phyloP scores from a whole-genome alignment of 2,113 vertebrate genomes.

The Pitta sordida region DNA sequence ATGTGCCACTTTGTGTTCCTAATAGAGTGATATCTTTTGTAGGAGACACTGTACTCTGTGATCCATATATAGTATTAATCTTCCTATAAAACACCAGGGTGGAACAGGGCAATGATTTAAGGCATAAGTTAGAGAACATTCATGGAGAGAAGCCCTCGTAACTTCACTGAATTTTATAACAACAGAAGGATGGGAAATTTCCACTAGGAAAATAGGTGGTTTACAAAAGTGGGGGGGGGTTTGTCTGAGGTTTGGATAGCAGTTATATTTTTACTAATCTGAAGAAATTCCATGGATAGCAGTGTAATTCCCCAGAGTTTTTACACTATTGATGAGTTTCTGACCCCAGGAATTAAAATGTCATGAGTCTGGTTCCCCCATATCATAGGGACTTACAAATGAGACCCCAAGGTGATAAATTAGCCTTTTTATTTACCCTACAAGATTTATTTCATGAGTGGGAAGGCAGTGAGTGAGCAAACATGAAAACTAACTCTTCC shows the following conservation, averaged over 20 bases:
- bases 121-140: neutral
- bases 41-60: neutral
- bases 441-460: neutral
- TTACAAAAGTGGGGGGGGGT: neutral
- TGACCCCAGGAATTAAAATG: neutral
- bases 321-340: neutral
- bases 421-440: neutral
- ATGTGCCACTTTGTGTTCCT: neutral
- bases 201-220: neutral
- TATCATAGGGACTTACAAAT: neutral
- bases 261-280: neutral
- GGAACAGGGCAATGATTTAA: neutral
- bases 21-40: neutral
- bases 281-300: neutral
- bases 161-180: neutral
- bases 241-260: neutral
- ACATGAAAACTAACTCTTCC: neutral
- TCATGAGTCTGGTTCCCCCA: fast-evolving
- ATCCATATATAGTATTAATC: neutral
- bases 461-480: neutral
- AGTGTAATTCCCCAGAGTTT: neutral
- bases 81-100: neutral
- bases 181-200: neutral
- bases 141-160: neutral
- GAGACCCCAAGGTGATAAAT: neutral